These are phyloP conservation scores for Crambe crambe DNA, from an alignment of 37 sponge, comb jelly and placozoan genomes.

Conservation along the genomic window DNA sequence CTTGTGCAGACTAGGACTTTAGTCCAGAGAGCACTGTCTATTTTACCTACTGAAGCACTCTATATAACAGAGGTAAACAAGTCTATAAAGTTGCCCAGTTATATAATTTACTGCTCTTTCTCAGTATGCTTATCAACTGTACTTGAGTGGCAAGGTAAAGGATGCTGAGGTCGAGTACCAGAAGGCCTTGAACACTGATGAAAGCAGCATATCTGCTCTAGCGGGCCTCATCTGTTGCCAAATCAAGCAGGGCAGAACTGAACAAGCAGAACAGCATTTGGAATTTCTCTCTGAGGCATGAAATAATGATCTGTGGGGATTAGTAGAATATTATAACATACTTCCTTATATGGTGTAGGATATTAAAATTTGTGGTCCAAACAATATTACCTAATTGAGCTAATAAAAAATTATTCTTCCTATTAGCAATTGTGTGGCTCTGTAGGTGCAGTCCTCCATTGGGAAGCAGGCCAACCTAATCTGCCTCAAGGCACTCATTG, in stretches of 20 bases:
- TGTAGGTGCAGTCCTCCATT: slow-evolving; percentile 44
- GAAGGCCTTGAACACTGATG: slow-evolving; percentile 84
- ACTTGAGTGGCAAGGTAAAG: slow-evolving; percentile 57
- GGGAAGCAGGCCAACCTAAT: slow-evolving; percentile 57
- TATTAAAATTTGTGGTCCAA: background rate
- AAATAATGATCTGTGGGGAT: background rate
- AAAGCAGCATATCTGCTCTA: slow-evolving; percentile 80
- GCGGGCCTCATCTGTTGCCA: slow-evolving; percentile 87
- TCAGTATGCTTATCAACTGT: slow-evolving; percentile 46
- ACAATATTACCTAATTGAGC: background rate
- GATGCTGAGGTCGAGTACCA: slow-evolving; percentile 81
- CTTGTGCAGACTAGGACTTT: slow-evolving; percentile 86
- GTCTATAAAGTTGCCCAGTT: background rate
- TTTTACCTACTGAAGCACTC: slow-evolving; percentile 53
- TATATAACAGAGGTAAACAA: slow-evolving; percentile 85
- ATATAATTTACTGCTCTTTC: background rate
- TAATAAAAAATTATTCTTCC: background rate
- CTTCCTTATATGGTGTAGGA: background rate
- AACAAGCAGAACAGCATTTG: slow-evolving; percentile 92
- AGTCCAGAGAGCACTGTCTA: slow-evolving; percentile 84
- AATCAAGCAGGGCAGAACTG: slow-evolving; percentile 66
- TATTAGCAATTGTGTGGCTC: background rate
- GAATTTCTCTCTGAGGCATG: slow-evolving; percentile 88
- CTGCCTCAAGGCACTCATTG: slow-evolving; percentile 69
- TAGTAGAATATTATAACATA: background rate